Conservation (phyloP, 2,888 invertebrate genomes). For the Netelia fuscicornis region DNA sequence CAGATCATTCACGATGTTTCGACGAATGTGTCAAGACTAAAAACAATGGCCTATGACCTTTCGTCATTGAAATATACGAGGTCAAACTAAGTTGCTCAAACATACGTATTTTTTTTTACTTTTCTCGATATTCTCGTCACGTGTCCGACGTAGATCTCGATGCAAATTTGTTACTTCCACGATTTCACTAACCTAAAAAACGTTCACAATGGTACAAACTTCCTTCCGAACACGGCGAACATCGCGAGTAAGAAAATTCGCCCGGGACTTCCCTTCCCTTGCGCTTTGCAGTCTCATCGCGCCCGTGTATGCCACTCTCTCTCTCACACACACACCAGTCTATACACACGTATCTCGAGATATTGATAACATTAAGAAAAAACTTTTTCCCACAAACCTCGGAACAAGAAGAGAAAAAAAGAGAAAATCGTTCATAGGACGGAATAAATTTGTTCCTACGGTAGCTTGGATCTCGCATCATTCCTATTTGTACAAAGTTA, state of each 20-base stretch:
- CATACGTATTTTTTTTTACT: not conserved
- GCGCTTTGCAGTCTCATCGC: not conserved
- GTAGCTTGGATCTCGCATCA: not conserved
- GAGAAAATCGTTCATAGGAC: constrained; percentile 28
- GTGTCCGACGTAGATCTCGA: not conserved
- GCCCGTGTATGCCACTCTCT: not conserved
- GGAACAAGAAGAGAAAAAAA: not conserved
- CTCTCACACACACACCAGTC: not conserved
- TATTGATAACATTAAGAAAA: constrained; percentile 54
- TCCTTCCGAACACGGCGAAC: not conserved
- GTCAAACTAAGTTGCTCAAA: not conserved
- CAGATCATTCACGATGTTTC: not conserved
- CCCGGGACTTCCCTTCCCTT: not conserved
- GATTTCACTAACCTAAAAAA: not conserved
- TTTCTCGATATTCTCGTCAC: not conserved
- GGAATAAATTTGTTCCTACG: constrained; percentile 49
- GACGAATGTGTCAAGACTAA: not conserved
- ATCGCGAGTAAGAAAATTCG: not conserved
- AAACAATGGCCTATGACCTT: not conserved
- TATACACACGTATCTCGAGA: constrained; percentile 8
- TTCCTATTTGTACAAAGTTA: constrained; percentile 42
- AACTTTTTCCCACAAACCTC: constrained; percentile 25
- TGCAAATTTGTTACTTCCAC: not conserved
- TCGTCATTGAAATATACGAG: not conserved
- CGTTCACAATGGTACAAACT: not conserved